Percentiles rank a stretch among this genome's conserved stretches.
Evolutionary conservation across 2,888 invertebrate genomes (phyloP).

Genomic region (Adineta ricciae): DNA sequence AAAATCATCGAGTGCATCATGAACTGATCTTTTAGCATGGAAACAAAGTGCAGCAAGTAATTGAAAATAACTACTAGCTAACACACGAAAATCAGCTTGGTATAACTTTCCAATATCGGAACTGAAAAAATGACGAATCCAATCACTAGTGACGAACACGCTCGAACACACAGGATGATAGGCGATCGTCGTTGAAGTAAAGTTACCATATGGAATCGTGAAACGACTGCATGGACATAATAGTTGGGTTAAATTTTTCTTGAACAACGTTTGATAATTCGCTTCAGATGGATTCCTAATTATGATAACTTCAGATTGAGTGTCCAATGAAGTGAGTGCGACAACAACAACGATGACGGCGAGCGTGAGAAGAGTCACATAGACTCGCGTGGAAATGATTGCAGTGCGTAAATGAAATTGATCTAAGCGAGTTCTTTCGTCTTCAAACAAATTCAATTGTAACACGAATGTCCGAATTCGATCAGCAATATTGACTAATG

Average conservation of each 20-base stretch:
- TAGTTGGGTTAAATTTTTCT: not conserved
- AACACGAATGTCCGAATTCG: no score
- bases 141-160: not conserved
- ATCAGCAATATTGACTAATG: no score
- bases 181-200: not conserved
- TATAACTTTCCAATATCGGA: not conserved
- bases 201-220: not conserved
- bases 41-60: not conserved
- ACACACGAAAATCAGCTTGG: not conserved
- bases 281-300: not conserved
- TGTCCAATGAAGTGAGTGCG: not conserved
- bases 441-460: not conserved
- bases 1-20: not conserved
- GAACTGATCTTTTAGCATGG: not conserved
- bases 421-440: not conserved
- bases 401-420: not conserved
- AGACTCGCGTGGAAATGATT: not conserved
- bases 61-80: not conserved
- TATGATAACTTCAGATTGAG: not conserved
- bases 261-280: not conserved
- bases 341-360: not conserved
- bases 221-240: not conserved
- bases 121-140: not conserved
- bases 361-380: not conserved
- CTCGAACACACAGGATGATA: not conserved